phyloP scores from a whole-genome alignment of 2,888 invertebrate species.

The Tanaodytes sp. region DNA sequence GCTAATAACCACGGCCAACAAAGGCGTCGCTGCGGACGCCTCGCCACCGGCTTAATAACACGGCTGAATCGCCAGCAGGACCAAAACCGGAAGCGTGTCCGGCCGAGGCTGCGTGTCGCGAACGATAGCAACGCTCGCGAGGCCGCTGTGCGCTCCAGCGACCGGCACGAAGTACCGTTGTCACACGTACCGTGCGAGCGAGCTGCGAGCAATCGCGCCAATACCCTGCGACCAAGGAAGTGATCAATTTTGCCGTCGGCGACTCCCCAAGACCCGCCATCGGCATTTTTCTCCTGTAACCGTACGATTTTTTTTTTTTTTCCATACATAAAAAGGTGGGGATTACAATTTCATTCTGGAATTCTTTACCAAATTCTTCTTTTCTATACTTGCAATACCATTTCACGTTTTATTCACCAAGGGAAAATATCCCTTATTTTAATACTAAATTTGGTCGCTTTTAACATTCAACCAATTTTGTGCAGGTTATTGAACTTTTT shows the following conservation, averaged over 20 bases:
- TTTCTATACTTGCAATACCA: too few species aligned
- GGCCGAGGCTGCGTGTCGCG: slow-evolving; percentile 52
- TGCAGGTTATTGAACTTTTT: too few species aligned
- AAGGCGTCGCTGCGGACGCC: slow-evolving; percentile 49
- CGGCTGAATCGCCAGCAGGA: slow-evolving; percentile 30
- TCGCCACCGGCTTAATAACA: slow-evolving; percentile 46
- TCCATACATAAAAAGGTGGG: too few species aligned
- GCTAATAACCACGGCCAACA: slow-evolving; percentile 47
- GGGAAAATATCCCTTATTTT: too few species aligned
- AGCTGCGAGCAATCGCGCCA: slow-evolving; percentile 19
- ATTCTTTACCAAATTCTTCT: too few species aligned
- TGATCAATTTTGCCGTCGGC: slow-evolving; percentile 30
- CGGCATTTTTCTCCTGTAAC: too few species aligned
- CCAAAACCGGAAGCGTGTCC: slow-evolving; percentile 46
- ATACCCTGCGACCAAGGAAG: slow-evolving; percentile 23
- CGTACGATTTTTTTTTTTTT: too few species aligned
- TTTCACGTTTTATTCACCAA: too few species aligned
- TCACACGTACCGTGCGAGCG: slow-evolving; percentile 20
- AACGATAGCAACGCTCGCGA: slow-evolving; percentile 37
- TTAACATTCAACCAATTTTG: too few species aligned
- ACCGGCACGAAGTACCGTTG: slow-evolving; percentile 16
- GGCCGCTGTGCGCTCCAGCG: slow-evolving; percentile 1
- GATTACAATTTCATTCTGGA: too few species aligned
- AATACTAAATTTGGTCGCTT: too few species aligned
- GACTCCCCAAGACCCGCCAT: slow-evolving; percentile 8